These are phyloP conservation scores for Drosophila pruinosa DNA, from an alignment of 1,140 invertebrate genomes.

Conservation along the genomic window DNA sequence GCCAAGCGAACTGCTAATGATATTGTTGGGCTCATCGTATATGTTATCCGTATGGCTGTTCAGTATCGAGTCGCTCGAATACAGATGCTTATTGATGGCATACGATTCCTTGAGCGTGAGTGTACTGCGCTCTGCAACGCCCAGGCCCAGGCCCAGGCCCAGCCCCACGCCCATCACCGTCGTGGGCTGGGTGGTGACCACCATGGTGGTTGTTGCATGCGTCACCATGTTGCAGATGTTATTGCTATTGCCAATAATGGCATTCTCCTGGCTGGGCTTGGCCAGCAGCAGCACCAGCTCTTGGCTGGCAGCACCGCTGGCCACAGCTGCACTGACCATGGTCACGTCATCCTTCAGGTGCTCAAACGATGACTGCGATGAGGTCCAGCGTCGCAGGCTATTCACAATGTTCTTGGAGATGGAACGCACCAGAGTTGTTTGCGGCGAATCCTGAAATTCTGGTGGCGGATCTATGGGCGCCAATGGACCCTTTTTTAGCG, in stretches of 20 bases:
- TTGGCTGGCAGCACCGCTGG: slow-evolving; percentile 12
- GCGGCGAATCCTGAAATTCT: slow-evolving; percentile 87
- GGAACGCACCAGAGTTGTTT: slow-evolving; percentile 78
- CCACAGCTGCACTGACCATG: slow-evolving; percentile 40
- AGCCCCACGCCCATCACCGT: too few species aligned
- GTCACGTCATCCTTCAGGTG: slow-evolving; percentile 66
- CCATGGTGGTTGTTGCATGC: background rate
- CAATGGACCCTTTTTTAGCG: slow-evolving; percentile 89
- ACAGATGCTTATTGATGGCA: slow-evolving; percentile 76
- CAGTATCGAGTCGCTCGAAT: slow-evolving; percentile 78
- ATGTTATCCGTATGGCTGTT: slow-evolving; percentile 81
- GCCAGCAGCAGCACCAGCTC: slow-evolving; percentile 52
- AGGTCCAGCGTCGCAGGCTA: slow-evolving; percentile 75
- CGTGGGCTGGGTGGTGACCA: slow-evolving; percentile 2
- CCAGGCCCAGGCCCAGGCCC: too few species aligned
- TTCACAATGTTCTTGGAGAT: slow-evolving; percentile 76
- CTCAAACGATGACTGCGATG: slow-evolving; percentile 77
- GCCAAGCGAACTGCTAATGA: slow-evolving; percentile 72
- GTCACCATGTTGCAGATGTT: background rate
- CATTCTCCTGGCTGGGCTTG: slow-evolving; percentile 12
- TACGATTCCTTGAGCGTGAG: slow-evolving; percentile 73
- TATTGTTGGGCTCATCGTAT: slow-evolving; percentile 81
- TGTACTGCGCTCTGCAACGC: slow-evolving; percentile 22
- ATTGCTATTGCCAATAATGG: background rate
- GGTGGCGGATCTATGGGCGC: slow-evolving; percentile 90